Evolutionary conservation across 2,797 vertebrate genomes (phyloP), one percentile per base, ranked within the genome.

Genomic region (Hoplostethus mediterraneus): DNA sequence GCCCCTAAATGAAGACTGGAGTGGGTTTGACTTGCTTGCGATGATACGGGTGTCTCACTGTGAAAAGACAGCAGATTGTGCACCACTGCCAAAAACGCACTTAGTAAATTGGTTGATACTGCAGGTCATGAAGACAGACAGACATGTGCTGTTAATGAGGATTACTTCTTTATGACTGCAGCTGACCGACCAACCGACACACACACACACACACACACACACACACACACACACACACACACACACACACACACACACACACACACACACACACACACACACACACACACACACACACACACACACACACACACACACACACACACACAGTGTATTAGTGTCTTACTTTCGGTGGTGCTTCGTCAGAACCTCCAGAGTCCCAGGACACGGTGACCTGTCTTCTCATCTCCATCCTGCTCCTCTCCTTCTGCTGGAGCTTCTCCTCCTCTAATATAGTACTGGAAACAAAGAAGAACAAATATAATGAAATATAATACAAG

Each of bases 371-470:
- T 89, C 96, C 97, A 0, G 97, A 97, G 92, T 99, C 98, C 98
- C 98, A 99, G 48, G 98, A 97, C 17, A 97, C 96, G 0, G 97
- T 97, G 79, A 98, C 97, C 84, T 99, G 98, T 67, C 98, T 93
- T 89, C 98, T 96, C 90, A 98, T 98, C 93, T 99, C 98, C 97
- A 98, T 99, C 85, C 98, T 95, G 93, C 93, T 95, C 62, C 98
- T 96, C 78, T 99, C 98, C 63, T 98, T 97, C 86, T 99, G 98
- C 91, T 99, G 98, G 30, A 94, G 81, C 90, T 98, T 99, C 92
- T 99, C 98, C 82, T 99, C 98, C 63, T 98, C 96, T 84, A 99
- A 92, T 89, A 99, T 98, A 4, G 97, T 98, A 92, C 98, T 99
- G 81, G 0, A 83, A 79, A 67, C 14, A 49, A 36, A 33, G 30